These are phyloP conservation scores for Mastomys coucha DNA, from an alignment of 2,113 vertebrate species.

Conservation along the genomic window DNA sequence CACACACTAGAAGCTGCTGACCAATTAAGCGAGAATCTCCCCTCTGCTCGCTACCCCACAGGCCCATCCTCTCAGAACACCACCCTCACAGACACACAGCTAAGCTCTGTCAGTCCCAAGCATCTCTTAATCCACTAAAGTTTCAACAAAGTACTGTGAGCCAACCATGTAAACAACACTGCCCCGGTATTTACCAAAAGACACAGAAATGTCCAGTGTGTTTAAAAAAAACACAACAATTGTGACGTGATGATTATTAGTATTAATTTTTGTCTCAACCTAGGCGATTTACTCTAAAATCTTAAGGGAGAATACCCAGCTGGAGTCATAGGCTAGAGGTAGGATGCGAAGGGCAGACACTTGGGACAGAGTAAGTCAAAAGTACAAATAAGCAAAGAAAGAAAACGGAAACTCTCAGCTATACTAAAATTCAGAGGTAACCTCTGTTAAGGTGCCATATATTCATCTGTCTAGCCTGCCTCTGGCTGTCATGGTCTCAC, in stretches of 20 bases:
- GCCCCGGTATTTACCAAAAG: not conserved
- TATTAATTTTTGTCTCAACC: not conserved
- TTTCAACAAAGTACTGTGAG: not conserved
- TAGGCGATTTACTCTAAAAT: not conserved
- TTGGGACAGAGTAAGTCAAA: not conserved
- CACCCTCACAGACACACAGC: not conserved
- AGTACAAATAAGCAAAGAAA: not conserved
- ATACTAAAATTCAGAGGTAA: not conserved
- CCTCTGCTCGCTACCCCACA: not conserved
- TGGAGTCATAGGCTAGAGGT: not conserved
- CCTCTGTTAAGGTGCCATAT: not conserved
- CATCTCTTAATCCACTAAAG: not conserved
- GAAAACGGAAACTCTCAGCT: not conserved
- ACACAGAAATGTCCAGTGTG: rapidly evolving
- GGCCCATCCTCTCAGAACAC: not conserved
- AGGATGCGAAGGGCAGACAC: not conserved
- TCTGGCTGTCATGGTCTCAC: rapidly evolving
- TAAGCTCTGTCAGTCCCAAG: too few species aligned
- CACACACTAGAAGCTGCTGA: not conserved
- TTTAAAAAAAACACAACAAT: not conserved
- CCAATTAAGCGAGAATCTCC: not conserved
- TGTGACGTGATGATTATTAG: not conserved
- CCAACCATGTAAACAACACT: not conserved
- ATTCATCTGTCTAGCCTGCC: too few species aligned
- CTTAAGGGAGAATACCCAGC: too few species aligned